phyloP scores from a whole-genome alignment of 2,113 vertebrate genomes.

The Amazona vittata region DNA sequence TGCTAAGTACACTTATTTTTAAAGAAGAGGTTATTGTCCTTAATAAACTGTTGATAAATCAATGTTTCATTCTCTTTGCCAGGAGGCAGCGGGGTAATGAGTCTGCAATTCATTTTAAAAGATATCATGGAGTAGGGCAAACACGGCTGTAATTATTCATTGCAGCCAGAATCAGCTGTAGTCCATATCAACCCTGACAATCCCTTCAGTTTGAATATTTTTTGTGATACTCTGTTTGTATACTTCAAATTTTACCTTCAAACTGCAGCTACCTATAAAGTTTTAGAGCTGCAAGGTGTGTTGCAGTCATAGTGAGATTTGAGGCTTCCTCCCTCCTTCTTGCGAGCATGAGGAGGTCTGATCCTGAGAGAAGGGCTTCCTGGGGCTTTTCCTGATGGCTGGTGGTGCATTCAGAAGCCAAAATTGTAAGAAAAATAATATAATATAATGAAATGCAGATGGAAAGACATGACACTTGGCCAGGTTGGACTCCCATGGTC shows the following conservation, averaged over 20 bases:
- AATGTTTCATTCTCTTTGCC: constrained; percentile 30
- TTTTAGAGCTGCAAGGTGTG: background rate
- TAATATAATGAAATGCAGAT: background rate
- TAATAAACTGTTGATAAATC: constrained; percentile 34
- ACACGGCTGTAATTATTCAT: background rate
- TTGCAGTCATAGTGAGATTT: background rate
- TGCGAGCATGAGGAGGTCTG: background rate
- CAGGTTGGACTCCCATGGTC: background rate
- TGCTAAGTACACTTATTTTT: background rate
- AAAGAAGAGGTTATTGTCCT: background rate
- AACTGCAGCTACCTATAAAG: background rate
- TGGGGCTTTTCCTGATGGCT: background rate
- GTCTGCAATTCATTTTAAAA: constrained; percentile 1
- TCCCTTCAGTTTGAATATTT: background rate
- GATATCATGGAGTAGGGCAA: background rate
- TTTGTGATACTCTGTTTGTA: background rate
- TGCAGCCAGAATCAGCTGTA: background rate
- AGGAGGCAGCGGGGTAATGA: background rate
- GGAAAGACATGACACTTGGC: background rate
- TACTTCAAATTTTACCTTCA: background rate
- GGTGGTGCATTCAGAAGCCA: background rate
- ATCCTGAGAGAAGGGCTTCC: background rate
- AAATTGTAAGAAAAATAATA: background rate
- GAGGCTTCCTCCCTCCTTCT: background rate
- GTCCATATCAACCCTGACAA: background rate